A percentile compares a stretch with the other conserved stretches of the same genome.
Conservation (phyloP, 2,888 invertebrate genomes). For the Machimus atricapillus region DNA sequence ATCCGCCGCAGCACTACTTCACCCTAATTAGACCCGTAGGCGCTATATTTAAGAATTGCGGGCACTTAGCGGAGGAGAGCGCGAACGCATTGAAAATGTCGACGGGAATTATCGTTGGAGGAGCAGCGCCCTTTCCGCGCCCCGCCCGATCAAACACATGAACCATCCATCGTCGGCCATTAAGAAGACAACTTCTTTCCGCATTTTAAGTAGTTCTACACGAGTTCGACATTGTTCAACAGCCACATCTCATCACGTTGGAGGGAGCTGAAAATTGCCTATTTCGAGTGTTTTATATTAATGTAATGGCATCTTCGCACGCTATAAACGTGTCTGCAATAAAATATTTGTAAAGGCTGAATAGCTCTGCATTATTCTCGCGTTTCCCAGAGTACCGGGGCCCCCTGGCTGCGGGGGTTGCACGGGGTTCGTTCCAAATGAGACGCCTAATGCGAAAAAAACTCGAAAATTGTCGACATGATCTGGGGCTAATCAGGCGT, state of each 20-base stretch:
- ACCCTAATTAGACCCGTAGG: not conserved
- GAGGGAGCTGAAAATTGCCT: conserved; percentile 35
- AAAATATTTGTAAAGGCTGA: not conserved
- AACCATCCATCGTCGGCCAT: not conserved
- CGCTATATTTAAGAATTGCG: not conserved
- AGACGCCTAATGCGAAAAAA: conserved; percentile 3
- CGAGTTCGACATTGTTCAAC: conserved; percentile 19
- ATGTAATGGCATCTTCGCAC: conserved; percentile 39
- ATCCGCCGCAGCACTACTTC: not conserved
- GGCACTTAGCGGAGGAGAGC: not conserved
- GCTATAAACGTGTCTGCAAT: conserved; percentile 37
- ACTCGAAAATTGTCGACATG: conserved; percentile 7
- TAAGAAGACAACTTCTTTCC: conserved; percentile 29
- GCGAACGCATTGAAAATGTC: not conserved
- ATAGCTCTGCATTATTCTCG: not conserved
- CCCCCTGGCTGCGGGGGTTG: not conserved
- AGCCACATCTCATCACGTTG: conserved; percentile 6
- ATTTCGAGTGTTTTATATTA: conserved; percentile 36
- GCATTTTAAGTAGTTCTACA: conserved; percentile 9
- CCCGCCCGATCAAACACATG: not conserved
- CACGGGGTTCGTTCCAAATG: not conserved
- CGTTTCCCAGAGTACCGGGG: not conserved
- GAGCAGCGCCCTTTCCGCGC: not conserved
- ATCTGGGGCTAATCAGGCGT: conserved; percentile 11
- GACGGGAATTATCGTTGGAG: not conserved